Evolutionary conservation across 2,797 vertebrate species (phyloP).

Genomic region (Pseudotriccus pelzelni): DNA sequence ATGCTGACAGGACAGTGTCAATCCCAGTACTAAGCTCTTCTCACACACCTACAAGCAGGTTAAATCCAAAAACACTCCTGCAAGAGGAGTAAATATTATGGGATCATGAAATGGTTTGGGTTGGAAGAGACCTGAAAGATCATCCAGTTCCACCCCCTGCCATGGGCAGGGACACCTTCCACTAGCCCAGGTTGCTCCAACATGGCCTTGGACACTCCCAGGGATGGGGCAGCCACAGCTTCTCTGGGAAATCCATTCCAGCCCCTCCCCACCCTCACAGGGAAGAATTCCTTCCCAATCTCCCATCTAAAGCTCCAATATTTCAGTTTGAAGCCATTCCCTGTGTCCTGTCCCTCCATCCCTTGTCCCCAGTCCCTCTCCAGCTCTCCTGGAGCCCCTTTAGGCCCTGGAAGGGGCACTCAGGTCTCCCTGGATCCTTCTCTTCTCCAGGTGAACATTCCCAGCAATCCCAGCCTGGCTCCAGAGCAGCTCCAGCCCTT

Average conservation of each 20-base stretch:
- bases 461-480: background rate
- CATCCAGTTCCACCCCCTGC: background rate
- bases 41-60: background rate
- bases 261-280: accelerated
- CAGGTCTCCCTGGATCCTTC: accelerated
- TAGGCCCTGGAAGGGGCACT: background rate
- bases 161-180: background rate
- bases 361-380: accelerated
- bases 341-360: accelerated
- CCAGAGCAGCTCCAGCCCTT: background rate
- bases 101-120: background rate
- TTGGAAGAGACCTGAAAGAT: background rate
- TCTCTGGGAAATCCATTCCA: background rate
- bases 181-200: background rate
- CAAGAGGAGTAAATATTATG: background rate
- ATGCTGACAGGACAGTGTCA: background rate
- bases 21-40: background rate
- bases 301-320: accelerated
- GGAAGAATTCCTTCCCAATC: background rate
- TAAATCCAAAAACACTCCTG: background rate
- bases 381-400: background rate
- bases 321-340: background rate
- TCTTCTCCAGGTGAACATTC: background rate
- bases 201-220: background rate
- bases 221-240: background rate